Percentiles rank a stretch among this genome's conserved stretches.
phyloP scores from a whole-genome alignment of 2,888 invertebrate species.

The Chrysolina haemoptera region DNA sequence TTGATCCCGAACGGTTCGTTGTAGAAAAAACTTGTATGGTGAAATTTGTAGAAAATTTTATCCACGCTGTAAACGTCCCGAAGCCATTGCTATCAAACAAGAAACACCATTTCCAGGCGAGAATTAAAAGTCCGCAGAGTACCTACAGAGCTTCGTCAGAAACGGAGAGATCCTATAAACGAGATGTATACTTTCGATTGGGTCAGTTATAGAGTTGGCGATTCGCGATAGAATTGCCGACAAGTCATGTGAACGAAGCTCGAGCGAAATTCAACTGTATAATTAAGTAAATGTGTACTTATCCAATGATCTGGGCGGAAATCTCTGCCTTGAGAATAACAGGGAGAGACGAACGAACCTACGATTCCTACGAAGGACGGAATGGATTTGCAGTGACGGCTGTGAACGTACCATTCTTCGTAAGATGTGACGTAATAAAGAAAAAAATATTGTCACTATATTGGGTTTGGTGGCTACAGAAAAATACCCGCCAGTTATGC shows the following conservation, averaged over 20 bases:
- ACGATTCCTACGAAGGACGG: not conserved
- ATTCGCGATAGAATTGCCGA: constrained; percentile 26
- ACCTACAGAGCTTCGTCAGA: not conserved
- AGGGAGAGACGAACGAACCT: constrained; percentile 13
- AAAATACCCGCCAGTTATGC: too few relatives aligned
- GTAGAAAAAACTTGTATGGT: too few relatives aligned
- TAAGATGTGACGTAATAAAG: too few relatives aligned
- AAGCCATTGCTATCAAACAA: not conserved
- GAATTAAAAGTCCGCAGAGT: constrained; percentile 7
- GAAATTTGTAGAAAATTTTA: too few relatives aligned
- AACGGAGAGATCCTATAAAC: constrained; percentile 21
- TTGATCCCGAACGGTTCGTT: too few relatives aligned
- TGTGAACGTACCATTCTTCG: too few relatives aligned
- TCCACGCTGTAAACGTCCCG: not conserved
- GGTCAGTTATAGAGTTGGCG: constrained; percentile 20
- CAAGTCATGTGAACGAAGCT: constrained; percentile 31
- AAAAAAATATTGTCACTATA: too few relatives aligned
- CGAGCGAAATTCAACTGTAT: constrained; percentile 29
- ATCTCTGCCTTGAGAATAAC: constrained; percentile 21
- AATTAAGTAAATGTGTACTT: constrained; percentile 33
- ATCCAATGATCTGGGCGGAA: constrained; percentile 30
- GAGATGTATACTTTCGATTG: constrained; percentile 32
- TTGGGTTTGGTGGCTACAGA: too few relatives aligned
- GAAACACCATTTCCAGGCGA: constrained; percentile 5
- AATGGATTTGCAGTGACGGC: not conserved